Evolutionary conservation across 1,140 invertebrate genomes (phyloP), one percentile per base, ranked within the genome.

Genomic region (Neelides sp.): DNA sequence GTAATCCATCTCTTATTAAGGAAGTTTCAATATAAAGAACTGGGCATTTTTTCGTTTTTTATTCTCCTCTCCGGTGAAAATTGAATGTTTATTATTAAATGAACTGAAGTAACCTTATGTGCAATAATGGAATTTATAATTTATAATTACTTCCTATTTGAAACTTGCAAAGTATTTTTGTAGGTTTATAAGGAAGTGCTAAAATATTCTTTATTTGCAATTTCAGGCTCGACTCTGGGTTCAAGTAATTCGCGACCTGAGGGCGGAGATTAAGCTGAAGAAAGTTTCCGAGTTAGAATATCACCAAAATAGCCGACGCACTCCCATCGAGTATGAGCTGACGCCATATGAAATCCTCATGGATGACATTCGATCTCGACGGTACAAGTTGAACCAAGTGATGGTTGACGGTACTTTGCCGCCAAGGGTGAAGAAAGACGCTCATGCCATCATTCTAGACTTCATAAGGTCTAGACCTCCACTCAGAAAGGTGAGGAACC

Each of bases 311-410:
- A 41, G 46, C 24, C 50, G 55, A 12, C 76, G 77, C 32, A 73
- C 79, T 10, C 61, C 68, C 36, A 76, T 85, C 48, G 90, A 95
- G 69, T 96, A 84, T 68, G 88, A 94, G 68, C 68, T 95, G 54
- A 97, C 92, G n/a, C 92, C 92, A 5, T 95, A 94, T 66, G 92
- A 96, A 72, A 93, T 93, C 63, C 73, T 97, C 12, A 91, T 96
- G 82, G 88, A 96, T 63, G 92, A 96, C 64, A 96, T 97, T 57
- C 71, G 89, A 58, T 82, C 83, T 22, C 78, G 85, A 61, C 76
- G 83, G 61, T 95, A 90, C 71, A 85, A 82, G 62, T 65, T 76
- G 19, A 71, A 73, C 49, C 85, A 85, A 69, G 82, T 79, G 51
- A 78, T 78, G 78, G 74, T 87, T 1, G 83, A 90, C 66, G 84